These are phyloP conservation scores for Chironomus riparius DNA, from an alignment of 2,888 invertebrate genomes.

Conservation along the genomic window DNA sequence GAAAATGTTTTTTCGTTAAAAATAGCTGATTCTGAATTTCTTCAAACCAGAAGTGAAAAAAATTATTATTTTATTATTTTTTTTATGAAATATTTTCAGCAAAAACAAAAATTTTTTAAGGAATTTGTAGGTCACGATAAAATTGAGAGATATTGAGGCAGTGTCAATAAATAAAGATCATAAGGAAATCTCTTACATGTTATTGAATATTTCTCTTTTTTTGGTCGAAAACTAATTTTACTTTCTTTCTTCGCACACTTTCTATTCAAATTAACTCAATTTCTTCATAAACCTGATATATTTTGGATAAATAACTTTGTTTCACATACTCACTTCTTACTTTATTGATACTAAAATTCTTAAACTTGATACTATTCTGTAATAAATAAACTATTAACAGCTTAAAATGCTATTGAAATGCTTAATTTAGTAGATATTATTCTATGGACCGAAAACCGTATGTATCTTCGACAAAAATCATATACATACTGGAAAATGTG, in stretches of 20 bases:
- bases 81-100: neutral
- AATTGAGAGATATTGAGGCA: neutral
- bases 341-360: neutral
- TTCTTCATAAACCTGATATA: constrained; percentile 19
- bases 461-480: too few species aligned
- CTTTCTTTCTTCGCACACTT: constrained; percentile 27
- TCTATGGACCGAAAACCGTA: too few species aligned
- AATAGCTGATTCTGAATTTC: constrained; percentile 14
- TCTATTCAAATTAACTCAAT: constrained; percentile 25
- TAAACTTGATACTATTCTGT: neutral
- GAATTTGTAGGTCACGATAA: neutral
- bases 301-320: neutral
- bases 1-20: constrained; percentile 11
- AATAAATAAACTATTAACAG: neutral
- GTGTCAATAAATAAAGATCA: constrained; percentile 1
- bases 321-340: neutral
- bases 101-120: constrained; percentile 10
- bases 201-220: constrained; percentile 13
- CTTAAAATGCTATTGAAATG: constrained; percentile 1
- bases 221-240: neutral
- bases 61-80: too few species aligned
- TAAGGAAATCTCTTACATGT: constrained; percentile 8
- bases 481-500: too few species aligned
- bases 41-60: neutral
- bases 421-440: neutral